phyloP scores from a whole-genome alignment of 2,888 invertebrate genomes.

The Agonum fuliginosum region DNA sequence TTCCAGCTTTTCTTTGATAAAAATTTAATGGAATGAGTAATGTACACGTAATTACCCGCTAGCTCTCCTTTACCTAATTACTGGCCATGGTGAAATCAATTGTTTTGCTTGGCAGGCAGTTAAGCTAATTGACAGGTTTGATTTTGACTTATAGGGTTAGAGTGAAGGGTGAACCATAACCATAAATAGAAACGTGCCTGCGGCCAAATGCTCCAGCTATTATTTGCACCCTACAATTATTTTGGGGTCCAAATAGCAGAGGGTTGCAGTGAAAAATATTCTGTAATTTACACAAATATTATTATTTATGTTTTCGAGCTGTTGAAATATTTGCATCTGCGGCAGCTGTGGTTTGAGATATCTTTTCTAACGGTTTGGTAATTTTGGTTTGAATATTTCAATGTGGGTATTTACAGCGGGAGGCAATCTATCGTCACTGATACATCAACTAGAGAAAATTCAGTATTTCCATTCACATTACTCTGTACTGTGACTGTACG shows the following conservation, averaged over 20 bases:
- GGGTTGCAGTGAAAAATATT: not conserved
- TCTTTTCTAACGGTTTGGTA: no score
- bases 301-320: no score
- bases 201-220: not conserved
- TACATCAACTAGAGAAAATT: no score
- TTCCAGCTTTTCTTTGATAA: not conserved
- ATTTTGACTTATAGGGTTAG: conserved; percentile 8
- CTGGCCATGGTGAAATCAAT: not conserved
- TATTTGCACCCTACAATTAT: not conserved
- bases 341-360: no score
- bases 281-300: not conserved
- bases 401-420: no score
- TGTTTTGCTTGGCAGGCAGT: not conserved
- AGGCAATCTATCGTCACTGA: no score
- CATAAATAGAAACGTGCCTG: not conserved
- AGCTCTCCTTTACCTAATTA: not conserved
- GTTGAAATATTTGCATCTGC: no score
- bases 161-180: not conserved
- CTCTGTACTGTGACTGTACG: no score
- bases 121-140: conserved; percentile 2
- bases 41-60: not conserved
- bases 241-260: not conserved
- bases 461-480: no score
- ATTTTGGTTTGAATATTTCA: no score
- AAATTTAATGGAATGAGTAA: conserved; percentile 1